Percentiles rank a stretch among this genome's conserved stretches.
phyloP scores from a whole-genome alignment of 2,113 vertebrate genomes.

The human (Homo sapiens) region DNA sequence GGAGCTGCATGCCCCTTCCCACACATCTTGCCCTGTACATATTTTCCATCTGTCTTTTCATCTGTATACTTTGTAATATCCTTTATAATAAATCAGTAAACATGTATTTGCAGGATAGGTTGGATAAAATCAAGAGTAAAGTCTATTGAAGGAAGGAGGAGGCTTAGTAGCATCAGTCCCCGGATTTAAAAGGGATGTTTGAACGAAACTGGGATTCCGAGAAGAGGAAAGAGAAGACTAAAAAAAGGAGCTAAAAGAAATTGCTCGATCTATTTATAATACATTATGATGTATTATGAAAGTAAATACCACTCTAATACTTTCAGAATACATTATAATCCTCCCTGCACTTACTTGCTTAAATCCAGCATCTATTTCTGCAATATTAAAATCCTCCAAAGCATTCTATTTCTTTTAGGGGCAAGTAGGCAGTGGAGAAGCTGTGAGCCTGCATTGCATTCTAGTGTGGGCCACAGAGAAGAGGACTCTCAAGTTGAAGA shows the following conservation, averaged over 20 bases:
- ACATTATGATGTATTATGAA: background rate
- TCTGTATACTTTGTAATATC: background rate
- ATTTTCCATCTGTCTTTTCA: background rate
- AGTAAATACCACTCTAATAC: background rate
- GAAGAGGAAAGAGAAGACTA: background rate
- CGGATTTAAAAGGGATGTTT: background rate
- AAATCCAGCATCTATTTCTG: background rate
- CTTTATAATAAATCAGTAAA: background rate
- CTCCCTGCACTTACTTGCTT: background rate
- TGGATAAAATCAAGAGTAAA: background rate
- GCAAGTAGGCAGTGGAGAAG: background rate
- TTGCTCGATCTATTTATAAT: background rate
- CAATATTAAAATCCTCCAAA: background rate
- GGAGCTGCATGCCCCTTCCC: background rate
- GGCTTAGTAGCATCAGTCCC: background rate
- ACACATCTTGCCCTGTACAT: background rate
- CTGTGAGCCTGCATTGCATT: fast-evolving
- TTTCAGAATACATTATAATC: background rate
- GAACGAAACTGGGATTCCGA: background rate
- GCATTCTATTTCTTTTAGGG: background rate
- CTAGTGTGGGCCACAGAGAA: background rate
- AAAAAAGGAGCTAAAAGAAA: background rate
- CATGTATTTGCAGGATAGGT: background rate
- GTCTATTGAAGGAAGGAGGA: background rate
- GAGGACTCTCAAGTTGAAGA: background rate